A percentile compares a stretch with the other conserved stretches of the same genome.
These are phyloP conservation scores for Pemphredon lugubris DNA, from an alignment of 2,888 invertebrate species.

Conservation along the genomic window DNA sequence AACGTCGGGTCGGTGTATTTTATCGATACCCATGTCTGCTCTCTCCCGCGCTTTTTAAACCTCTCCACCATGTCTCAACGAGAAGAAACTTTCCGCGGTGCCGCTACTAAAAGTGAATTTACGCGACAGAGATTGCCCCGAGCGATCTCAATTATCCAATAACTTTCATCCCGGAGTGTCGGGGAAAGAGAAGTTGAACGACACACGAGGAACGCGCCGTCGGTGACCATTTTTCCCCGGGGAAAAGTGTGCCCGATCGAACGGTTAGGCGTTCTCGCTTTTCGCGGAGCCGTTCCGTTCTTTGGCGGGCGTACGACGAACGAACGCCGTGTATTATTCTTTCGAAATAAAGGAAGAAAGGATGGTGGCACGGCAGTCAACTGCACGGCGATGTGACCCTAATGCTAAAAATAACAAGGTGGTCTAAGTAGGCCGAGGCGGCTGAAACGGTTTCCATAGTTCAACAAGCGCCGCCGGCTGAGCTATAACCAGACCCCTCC, in stretches of 20 bases:
- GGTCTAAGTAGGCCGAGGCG: slow-evolving; percentile 72
- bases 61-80: not conserved
- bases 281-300: too few species aligned
- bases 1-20: too few species aligned
- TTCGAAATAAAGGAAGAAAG: slow-evolving; percentile 54
- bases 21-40: not conserved
- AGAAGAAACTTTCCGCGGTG: not conserved
- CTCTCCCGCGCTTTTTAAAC: not conserved
- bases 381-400: slow-evolving; percentile 71
- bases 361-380: slow-evolving; percentile 54
- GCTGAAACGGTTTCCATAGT: slow-evolving; percentile 75
- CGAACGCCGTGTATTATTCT: slow-evolving; percentile 2
- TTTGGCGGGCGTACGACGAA: too few species aligned
- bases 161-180: slow-evolving; percentile 19
- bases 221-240: not conserved
- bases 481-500: slow-evolving; percentile 46
- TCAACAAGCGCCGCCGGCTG: slow-evolving; percentile 61
- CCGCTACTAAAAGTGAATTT: slow-evolving; percentile 23
- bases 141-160: slow-evolving; percentile 40
- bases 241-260: not conserved
- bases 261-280: slow-evolving; percentile 26
- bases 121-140: slow-evolving; percentile 20
- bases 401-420: slow-evolving; percentile 76
- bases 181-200: slow-evolving; percentile 24
- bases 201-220: slow-evolving; percentile 1